These are phyloP conservation scores for Lipophrys pholis DNA, from an alignment of 2,113 vertebrate genomes.

Conservation along the genomic window DNA sequence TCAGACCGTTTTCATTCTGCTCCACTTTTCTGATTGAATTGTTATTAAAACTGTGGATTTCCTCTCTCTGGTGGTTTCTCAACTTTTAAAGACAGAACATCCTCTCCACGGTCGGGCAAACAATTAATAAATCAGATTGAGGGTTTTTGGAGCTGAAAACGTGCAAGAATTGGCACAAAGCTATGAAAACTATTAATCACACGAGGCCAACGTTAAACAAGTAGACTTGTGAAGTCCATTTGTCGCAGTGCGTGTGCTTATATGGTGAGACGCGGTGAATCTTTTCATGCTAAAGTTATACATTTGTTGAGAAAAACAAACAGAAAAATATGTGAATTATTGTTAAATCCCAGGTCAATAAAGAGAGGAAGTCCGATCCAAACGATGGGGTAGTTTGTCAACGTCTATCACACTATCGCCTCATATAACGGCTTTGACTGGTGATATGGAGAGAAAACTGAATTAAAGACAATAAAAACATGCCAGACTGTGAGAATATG, in stretches of 20 bases:
- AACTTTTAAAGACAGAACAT: background rate
- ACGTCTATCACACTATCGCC: too few species aligned
- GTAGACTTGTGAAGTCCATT: background rate
- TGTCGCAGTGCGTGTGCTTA: background rate
- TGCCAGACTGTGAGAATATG: background rate
- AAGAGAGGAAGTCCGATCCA: background rate
- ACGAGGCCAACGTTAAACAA: constrained; percentile 9
- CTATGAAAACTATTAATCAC: constrained; percentile 62
- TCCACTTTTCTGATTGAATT: too few species aligned
- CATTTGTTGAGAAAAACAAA: constrained; percentile 1
- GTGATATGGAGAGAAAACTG: too few species aligned
- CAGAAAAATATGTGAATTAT: background rate
- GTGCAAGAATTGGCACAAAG: constrained; percentile 57
- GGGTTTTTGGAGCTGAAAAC: constrained; percentile 32
- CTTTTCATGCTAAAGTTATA: background rate
- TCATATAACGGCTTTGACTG: too few species aligned
- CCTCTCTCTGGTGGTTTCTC: too few species aligned
- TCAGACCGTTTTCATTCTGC: too few species aligned
- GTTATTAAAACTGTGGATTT: too few species aligned
- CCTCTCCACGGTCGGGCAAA: background rate
- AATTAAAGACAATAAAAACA: too few species aligned
- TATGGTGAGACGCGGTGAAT: background rate
- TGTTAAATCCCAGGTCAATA: background rate
- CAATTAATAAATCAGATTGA: constrained; percentile 20
- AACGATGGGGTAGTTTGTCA: too few species aligned